These are phyloP conservation scores for Lophius piscatorius DNA, from an alignment of 2,113 vertebrate species.

Conservation along the genomic window DNA sequence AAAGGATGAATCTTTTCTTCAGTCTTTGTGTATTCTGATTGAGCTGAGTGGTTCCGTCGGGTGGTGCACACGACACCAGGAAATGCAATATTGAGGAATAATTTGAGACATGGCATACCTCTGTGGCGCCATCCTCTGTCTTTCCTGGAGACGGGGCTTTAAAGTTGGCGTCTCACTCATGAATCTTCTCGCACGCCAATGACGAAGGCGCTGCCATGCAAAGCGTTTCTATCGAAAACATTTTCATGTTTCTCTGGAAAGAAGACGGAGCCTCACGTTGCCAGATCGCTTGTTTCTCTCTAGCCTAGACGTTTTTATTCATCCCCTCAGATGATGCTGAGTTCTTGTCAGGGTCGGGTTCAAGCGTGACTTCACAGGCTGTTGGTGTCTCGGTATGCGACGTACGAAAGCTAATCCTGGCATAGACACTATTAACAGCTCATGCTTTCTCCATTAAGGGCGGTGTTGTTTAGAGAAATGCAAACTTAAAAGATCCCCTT, in stretches of 20 bases:
- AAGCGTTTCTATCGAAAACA: conserved; percentile 2
- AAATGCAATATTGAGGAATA: too few relatives aligned
- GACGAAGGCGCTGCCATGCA: too few relatives aligned
- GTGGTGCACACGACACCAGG: too few relatives aligned
- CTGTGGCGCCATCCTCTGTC: neutral
- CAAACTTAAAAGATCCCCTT: conserved; percentile 26
- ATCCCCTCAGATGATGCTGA: conserved; percentile 18
- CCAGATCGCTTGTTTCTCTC: conserved; percentile 32
- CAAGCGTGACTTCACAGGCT: conserved; percentile 48
- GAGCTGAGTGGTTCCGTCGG: too few relatives aligned
- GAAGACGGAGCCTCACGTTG: conserved; percentile 22
- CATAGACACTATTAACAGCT: conserved; percentile 43
- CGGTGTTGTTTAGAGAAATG: conserved; percentile 25
- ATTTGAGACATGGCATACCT: too few relatives aligned
- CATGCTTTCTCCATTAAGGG: conserved; percentile 30
- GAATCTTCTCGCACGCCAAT: too few relatives aligned
- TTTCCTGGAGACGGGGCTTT: neutral
- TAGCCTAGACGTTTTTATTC: conserved; percentile 28
- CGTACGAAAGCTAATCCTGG: conserved; percentile 43
- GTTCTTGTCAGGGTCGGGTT: conserved; percentile 24
- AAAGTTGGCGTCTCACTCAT: too few relatives aligned
- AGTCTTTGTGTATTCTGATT: too few relatives aligned
- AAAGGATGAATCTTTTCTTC: too few relatives aligned
- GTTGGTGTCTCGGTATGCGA: conserved; percentile 46
- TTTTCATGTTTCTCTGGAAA: conserved; percentile 32